Base-by-base conservation (phyloP, 2,888 invertebrate genomes). In the Stratiomys singularior region DNA sequence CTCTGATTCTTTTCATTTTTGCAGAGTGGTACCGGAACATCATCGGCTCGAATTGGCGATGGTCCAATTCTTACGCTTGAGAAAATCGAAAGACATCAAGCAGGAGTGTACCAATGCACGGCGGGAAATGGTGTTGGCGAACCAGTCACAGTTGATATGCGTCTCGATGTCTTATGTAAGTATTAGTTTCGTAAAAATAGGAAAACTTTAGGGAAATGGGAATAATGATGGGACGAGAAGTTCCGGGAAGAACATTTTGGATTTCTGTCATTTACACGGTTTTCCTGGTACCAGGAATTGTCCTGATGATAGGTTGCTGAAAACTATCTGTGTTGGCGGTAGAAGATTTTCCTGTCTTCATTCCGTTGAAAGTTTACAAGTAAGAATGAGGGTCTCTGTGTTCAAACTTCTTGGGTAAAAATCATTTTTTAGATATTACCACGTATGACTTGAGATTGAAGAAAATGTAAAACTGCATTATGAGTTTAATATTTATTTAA, bases 41-140 rank as follows among this genome's bases (percentile, higher is more conserved):
- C 87, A 77, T 81, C 87, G 78, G 85, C 87, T 78, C 85, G 88
- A 76, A 87, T 88, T 83, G 91, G 90, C 9, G 91, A 92, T 79
- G 92, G 92, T 9, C 89, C 91, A 1, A 91, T 91, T 82, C 87
- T 92, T 30, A 91, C 91, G 80, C 85, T 92, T 82, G 90, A 92
- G 37, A 88, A 91, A 74, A 87, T 92, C 80, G 92, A 91, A 85
- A 85, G 92, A 11, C 88, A 89, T 77, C 91, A 92, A 83, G 90
- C 91, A 77, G 92, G 92, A 5, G 88, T 90, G 66, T 92, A 92
- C 88, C 90, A 91, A 52, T 92, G 92, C 82, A 91, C 91, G 9
- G 92, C 92, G 9, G 91, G 91, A 85, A 92, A 92, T 82, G 92
- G 91, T 13, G 92, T 92, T 18, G 92, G 92, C 0, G 90, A 91